These are phyloP conservation scores for Atlantisia rogersi DNA, from an alignment of 2,113 vertebrate genomes.

Conservation along the genomic window DNA sequence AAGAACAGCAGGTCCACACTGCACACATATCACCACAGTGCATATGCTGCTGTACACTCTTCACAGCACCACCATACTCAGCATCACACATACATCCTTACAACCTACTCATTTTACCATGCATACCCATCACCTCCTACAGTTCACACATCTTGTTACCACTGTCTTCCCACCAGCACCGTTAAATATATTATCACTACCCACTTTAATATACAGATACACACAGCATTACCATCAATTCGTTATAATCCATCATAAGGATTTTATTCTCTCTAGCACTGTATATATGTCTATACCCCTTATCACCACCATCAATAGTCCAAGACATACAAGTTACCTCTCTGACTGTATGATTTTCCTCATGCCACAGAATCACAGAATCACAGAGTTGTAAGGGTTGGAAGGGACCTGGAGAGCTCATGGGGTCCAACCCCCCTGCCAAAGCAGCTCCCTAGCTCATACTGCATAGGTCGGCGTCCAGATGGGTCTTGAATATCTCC, in stretches of 20 bases:
- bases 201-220: slow-evolving; percentile 43
- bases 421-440: too few relatives aligned
- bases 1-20: neutral
- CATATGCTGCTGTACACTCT: neutral
- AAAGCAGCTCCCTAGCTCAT: too few relatives aligned
- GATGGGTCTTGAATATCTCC: too few relatives aligned
- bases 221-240: neutral
- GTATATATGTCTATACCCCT: neutral
- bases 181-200: slow-evolving; percentile 11
- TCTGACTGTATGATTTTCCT: neutral
- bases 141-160: neutral
- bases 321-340: neutral
- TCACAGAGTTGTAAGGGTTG: too few relatives aligned
- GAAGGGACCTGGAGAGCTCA: too few relatives aligned
- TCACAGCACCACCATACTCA: neutral
- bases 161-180: slow-evolving; percentile 12
- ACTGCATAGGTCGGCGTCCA: too few relatives aligned
- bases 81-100: neutral
- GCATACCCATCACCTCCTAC: slow-evolving; percentile 42
- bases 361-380: too few relatives aligned
- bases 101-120: neutral
- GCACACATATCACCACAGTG: neutral
- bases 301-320: neutral
- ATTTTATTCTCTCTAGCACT: neutral
- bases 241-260: neutral